Evolutionary conservation across 2,888 invertebrate genomes (phyloP).

Genomic region (Trissonchulus latispiculum): DNA sequence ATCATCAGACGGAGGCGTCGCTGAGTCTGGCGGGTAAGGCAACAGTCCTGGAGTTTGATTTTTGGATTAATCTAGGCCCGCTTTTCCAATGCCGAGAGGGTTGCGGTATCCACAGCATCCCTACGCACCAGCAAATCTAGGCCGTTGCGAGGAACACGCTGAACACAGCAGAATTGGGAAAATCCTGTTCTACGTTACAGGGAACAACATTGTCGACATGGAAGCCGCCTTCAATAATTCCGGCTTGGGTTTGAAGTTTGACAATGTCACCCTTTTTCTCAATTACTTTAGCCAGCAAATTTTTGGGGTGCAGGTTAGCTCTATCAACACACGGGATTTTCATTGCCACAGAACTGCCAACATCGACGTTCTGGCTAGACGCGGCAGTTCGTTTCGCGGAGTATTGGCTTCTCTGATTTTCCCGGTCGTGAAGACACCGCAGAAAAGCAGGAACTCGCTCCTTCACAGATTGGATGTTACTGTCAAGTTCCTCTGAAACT

Average conservation of each 20-base stretch:
- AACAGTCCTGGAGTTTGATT: too few relatives aligned
- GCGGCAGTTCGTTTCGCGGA: neutral
- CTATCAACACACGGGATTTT: neutral
- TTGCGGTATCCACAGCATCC: too few relatives aligned
- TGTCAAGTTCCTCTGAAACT: neutral
- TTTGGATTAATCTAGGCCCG: too few relatives aligned
- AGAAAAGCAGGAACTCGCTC: neutral
- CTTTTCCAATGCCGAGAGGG: too few relatives aligned
- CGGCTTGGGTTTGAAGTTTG: neutral
- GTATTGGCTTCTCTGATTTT: neutral
- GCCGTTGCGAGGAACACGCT: too few relatives aligned
- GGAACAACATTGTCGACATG: too few relatives aligned
- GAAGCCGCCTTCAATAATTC: too few relatives aligned
- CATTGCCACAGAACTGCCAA: neutral
- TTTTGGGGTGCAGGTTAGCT: neutral
- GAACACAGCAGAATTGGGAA: too few relatives aligned
- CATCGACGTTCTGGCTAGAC: neutral
- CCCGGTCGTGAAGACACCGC: neutral
- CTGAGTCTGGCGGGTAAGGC: too few relatives aligned
- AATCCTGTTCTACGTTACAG: too few relatives aligned
- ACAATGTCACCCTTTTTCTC: neutral
- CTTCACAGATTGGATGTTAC: neutral
- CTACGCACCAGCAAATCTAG: too few relatives aligned
- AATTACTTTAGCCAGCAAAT: neutral
- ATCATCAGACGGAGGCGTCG: too few relatives aligned